Evolutionary conservation across 2,113 vertebrate genomes (phyloP), one percentile per base, ranked within the genome.

Genomic region (Callionymus lyra): DNA sequence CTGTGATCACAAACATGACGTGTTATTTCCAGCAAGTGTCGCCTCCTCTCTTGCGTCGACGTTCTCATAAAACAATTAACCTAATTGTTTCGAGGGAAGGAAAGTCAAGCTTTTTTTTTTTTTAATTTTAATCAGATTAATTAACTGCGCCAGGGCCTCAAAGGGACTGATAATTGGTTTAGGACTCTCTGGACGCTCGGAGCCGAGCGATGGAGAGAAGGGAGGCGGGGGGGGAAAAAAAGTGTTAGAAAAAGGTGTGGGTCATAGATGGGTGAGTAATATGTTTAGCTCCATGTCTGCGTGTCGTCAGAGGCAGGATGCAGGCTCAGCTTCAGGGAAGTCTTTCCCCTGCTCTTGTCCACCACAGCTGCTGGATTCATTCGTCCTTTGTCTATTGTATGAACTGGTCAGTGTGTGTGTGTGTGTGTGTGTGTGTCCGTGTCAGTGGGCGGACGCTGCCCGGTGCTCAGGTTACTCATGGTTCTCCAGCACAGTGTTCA

Each of bases 331-430:
- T 72, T 16, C 37, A 68, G 68, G 62, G 57, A 67, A 50, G 71
- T 68, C 43, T 59, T 55, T 50, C 52, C 61, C 51, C 62, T 70
- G 68, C 76, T 56, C 74, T 63, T 67, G 66, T 50, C 33, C 37
- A 58, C 41, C 63, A 77, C 73, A 81, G 75, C 78, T 80, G 81
- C 70, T 77, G 48, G 40, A 59, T 58, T 67, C 61, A 61, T 70
- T 79, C 70, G 48, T n/a, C 68, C 65, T 75, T 77, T 78, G 68
- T 81, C 65, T 70, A 76, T 82, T 80, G 79, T 82, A 41, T 67
- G 18, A 50, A 46, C 16, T 0, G 49, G 47, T 57, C 31, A 54
- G 49, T 61, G 52, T 66, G 40, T 45, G 27, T 19, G 41, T 37
- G 44, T 57, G 34, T 52, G 50, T 47, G 36, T 66, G 53, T 38